A percentile compares a stretch with the other conserved stretches of the same genome.
phyloP scores from a whole-genome alignment of 2,113 vertebrate species.

The Tychaedon coryphoeus region DNA sequence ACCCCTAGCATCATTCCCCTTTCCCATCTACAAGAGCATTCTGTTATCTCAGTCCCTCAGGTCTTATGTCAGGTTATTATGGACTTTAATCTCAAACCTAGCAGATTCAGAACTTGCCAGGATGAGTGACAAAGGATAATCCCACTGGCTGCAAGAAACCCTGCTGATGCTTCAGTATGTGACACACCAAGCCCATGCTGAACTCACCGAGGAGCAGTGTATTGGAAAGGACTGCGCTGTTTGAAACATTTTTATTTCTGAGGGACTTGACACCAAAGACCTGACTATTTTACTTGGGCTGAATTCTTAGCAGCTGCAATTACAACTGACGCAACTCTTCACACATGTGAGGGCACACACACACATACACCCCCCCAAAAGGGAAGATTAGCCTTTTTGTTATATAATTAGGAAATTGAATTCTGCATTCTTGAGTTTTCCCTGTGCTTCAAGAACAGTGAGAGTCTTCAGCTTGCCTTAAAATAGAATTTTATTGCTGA shows the following conservation, averaged over 20 bases:
- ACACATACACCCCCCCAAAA: too few species aligned
- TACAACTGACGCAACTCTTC: not conserved
- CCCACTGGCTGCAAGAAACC: not conserved
- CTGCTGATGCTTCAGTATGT: not conserved
- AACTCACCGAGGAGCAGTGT: not conserved
- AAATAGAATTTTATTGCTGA: not conserved
- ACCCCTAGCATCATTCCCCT: not conserved
- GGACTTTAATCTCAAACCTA: not conserved
- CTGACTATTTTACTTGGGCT: not conserved
- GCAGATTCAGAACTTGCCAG: not conserved
- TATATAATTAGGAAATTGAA: not conserved
- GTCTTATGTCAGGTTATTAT: not conserved
- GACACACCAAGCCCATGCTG: not conserved
- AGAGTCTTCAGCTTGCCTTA: not conserved
- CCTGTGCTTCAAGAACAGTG: not conserved
- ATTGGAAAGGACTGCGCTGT: not conserved
- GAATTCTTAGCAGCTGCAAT: not conserved
- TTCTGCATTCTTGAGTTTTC: not conserved
- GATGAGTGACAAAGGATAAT: not conserved
- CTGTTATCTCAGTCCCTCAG: not conserved
- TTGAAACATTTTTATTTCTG: not conserved
- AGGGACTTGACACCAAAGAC: not conserved
- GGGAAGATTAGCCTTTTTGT: not conserved
- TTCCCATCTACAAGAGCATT: not conserved
- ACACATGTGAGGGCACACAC: rapidly evolving